Base-by-base conservation (phyloP, 1,140 invertebrate species). In the Theocolax elegans region DNA sequence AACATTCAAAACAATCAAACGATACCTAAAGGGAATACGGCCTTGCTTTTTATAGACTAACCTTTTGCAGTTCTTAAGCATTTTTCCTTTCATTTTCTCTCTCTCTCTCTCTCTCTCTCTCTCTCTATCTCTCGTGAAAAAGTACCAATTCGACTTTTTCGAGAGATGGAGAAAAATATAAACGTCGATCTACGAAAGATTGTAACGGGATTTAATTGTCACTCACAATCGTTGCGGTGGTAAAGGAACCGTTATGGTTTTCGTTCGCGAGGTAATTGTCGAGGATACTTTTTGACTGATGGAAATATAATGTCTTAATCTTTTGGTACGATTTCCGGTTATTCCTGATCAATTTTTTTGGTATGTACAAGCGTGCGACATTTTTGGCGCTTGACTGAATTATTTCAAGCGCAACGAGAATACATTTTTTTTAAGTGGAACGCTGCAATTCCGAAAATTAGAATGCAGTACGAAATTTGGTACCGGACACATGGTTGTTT, bases 1-100 rank as follows among this genome's bases (percentile, higher is more conserved):
- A 3, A 81, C 78, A 21, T 72, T 74, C 73, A 60, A 38, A 51
- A 59, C 42, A 60, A 51, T 68, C 56, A 60, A n/a, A 44, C 44
- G 3, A 48, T 49, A 17, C 38, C 46, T 15, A 0, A 15, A 46
- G 1, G 15, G 29, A 40, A 15, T 12, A 44, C 29, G 21, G 13
- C 38, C 40, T 15, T 44, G 19, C 40, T 46, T 42, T 42, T 25
- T 42, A 17, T 15, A 59, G 53, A 35, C 31, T 21, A 44, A 13
- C 31, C 42, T 48, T 62, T 62, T n/a, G 25, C 46, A 7, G 40
- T n/a, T 62, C 31, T 62, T n/a, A n/a, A n/a, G n/a, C n/a, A n/a
- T 13, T 44, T 44, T 44, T 44, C n/a, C 15, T 35, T 35, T 35
- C 31, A 6, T 35, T 35, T 35, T 15, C n/a, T 44, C n/a, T n/a